Base-by-base conservation (phyloP, 2,797 vertebrate genomes). In the Mormyrus hasselquistii region DNA sequence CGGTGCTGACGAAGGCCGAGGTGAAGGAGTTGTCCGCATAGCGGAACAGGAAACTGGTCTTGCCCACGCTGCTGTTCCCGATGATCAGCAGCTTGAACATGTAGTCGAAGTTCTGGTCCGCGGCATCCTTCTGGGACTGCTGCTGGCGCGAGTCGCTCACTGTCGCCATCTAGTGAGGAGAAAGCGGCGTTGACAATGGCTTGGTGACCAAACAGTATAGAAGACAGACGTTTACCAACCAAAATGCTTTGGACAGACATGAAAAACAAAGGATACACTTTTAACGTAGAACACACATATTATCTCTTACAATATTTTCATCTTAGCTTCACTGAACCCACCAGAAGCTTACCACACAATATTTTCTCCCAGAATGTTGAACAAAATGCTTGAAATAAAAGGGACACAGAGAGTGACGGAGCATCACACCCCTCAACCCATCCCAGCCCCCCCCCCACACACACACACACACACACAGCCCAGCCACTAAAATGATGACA, bases 81-180 rank as follows among this genome's bases (percentile, higher is more conserved):
- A 97, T 97, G 84, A 96, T 95, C 25, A 97, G 93, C 83, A 97
- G 93, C 88, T 97, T 97, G 90, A 97, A 97, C 96, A 97, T 97
- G 91, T 96, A 97, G 91, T 97, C 96, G 0, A 97, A 97, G 93
- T 96, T 97, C 93, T 97, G 96, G 91, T 97, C 96, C 0, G 97
- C 97, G 0, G 97, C 97, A 1, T 98, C 97, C 92, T 97, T 97
- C 86, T 96, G 95, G n/a, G 95, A 93, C 2, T 94, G 95, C 2
- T 96, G 93, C 2, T 96, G 93, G 1, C 96, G 94, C 0, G 96
- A 94, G 62, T 98, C 97, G 0, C 89, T 96, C 4, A 94, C 95
- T 0, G 97, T 96, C 0, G 97, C 97, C 97, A 98, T 98, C 96
- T 95, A 65, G 25, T 90, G 86, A 69, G 38, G n/a, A 90, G 49